These are phyloP conservation scores for Sebastes kiyomatsui DNA, from an alignment of 2,797 vertebrate species.

Conservation along the genomic window DNA sequence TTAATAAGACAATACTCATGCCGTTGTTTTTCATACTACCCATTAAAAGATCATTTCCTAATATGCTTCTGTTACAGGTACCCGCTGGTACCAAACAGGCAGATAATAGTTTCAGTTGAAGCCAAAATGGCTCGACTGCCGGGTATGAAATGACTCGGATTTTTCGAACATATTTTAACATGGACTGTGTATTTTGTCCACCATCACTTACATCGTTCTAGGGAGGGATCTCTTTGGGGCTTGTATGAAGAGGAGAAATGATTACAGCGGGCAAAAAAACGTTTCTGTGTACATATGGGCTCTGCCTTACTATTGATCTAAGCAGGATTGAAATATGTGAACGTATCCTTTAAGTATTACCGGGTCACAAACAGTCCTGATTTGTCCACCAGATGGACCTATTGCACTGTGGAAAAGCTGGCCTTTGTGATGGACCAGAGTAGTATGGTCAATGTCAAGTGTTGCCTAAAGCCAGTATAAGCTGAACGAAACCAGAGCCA, in stretches of 20 bases:
- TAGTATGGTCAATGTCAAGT: not conserved
- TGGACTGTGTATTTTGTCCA: not conserved
- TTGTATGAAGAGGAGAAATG: not conserved
- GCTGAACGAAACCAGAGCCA: not conserved
- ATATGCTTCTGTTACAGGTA: too few relatives aligned
- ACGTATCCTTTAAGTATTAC: not conserved
- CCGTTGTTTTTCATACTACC: not conserved
- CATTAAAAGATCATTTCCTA: not conserved
- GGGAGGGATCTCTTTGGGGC: not conserved
- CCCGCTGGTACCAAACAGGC: not conserved
- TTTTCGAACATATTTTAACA: not conserved
- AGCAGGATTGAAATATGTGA: not conserved
- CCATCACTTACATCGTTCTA: not conserved
- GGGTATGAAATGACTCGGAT: too few relatives aligned
- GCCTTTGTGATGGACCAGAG: not conserved
- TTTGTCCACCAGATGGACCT: conserved; percentile 70
- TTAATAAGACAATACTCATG: not conserved
- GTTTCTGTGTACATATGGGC: not conserved
- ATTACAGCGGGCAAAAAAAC: not conserved
- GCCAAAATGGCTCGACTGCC: too few relatives aligned
- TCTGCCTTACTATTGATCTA: not conserved
- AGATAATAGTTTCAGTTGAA: not conserved
- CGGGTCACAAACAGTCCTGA: not conserved
- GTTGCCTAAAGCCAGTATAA: not conserved
- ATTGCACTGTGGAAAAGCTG: conserved; percentile 33